Evolutionary conservation across 2,888 invertebrate genomes (phyloP), one percentile per base, ranked within the genome.

Genomic region (Drosophila lutescens): DNA sequence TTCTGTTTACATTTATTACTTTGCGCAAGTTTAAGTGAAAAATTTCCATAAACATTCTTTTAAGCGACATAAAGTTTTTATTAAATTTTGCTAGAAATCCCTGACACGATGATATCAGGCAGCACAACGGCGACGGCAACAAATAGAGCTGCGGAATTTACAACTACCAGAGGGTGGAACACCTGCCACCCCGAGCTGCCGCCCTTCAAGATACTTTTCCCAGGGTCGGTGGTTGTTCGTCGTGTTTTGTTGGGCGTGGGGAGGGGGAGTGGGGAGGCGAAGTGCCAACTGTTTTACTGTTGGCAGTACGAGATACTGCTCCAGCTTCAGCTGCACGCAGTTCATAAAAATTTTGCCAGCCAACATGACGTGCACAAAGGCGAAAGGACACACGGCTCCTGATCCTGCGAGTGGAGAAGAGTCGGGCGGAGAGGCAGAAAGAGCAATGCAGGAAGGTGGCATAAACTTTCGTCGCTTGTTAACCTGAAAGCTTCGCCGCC

Each of bases 11-110:
- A 90, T 90, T 90, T 89, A 90, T 90, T 90, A 90, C 90, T 90
- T 90, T 90, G 89, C 89, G 84, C 89, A 90, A 90, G 83, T 90
- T 90, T 83, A 90, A 90, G 90, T 89, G 89, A 90, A 90, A 89
- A 90, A 90, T 90, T 90, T 90, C 89, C 89, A 90, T 90, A 89
- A 89, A 90, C 90, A 90, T 90, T 90, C 89, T 89, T 90, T 90
- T 87, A 87, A 90, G 88, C 87, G 87, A 90, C 90, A 89, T 90
- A 88, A 89, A 90, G 89, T 89, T 90, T 90, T 90, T 90, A 90
- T 90, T 90, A 89, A 90, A 89, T 90, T 90, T 84, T 86, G 78
- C 86, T 89, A 82, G 88, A 85, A 87, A 85, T 80, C 85, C 79
- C 79, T 77, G 83, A 86, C 86, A 88, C 86, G 84, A 87, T 80